These are phyloP conservation scores for Macrocentrus cingulum DNA, from an alignment of 1,140 invertebrate species.

Conservation along the genomic window DNA sequence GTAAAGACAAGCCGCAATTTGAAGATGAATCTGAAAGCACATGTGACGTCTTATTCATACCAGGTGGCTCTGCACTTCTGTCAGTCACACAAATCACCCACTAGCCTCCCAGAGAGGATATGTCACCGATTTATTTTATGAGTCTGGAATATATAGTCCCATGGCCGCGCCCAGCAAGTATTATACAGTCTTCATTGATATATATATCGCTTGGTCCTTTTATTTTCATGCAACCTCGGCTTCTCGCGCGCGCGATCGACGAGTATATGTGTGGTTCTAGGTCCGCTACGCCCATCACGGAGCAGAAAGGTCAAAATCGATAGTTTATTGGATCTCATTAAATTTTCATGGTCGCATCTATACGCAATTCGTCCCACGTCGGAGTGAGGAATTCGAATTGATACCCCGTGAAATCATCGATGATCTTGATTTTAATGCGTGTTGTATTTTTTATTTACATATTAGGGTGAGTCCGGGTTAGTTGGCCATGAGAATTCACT, in stretches of 20 bases:
- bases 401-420: slow-evolving; percentile 2
- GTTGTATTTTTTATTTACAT: too few relatives aligned
- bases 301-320: slow-evolving; percentile 35
- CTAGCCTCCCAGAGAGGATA: slow-evolving; percentile 40
- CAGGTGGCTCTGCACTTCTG: slow-evolving; percentile 27
- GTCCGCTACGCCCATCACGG: slow-evolving; percentile 16
- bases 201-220: neutral
- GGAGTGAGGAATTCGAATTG: slow-evolving; percentile 26
- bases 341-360: slow-evolving; percentile 26
- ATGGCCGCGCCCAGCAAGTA: neutral
- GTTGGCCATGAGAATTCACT: too few relatives aligned
- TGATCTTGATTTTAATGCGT: neutral
- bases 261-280: too few relatives aligned
- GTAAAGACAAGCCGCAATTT: too few relatives aligned
- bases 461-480: too few relatives aligned
- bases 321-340: slow-evolving; percentile 49
- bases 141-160: slow-evolving; percentile 31
- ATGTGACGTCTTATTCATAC: slow-evolving; percentile 38
- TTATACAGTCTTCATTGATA: slow-evolving; percentile 10
- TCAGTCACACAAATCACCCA: slow-evolving; percentile 48
- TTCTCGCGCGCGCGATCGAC: neutral
- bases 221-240: neutral
- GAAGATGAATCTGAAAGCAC: neutral
- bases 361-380: slow-evolving; percentile 17
- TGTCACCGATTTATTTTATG: slow-evolving; percentile 54